These are phyloP conservation scores for Zaprionus tsacasi DNA, from an alignment of 1,140 invertebrate genomes.

Conservation along the genomic window DNA sequence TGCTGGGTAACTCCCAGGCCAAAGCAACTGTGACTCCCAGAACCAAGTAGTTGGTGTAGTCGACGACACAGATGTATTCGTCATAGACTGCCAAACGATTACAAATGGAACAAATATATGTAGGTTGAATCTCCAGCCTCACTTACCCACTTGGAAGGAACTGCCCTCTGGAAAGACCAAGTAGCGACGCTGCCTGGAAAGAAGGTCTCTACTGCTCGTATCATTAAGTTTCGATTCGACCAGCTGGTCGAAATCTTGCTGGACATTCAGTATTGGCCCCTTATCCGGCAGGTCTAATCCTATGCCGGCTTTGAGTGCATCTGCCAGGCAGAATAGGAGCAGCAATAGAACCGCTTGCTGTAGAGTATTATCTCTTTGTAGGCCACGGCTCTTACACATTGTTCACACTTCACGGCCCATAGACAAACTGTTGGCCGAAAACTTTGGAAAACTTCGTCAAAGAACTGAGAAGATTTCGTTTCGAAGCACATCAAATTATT, in stretches of 20 bases:
- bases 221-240: conserved; percentile 72
- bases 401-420: conserved; percentile 53
- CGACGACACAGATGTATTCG: conserved; percentile 75
- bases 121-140: conserved; percentile 11
- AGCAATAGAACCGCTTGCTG: conserved; percentile 6
- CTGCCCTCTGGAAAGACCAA: conserved; percentile 92
- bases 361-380: conserved; percentile 12
- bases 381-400: conserved; percentile 61
- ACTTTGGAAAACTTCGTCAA: conserved; percentile 42
- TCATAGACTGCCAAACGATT: conserved; percentile 63
- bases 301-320: conserved; percentile 44
- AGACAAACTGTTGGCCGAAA: conserved; percentile 49
- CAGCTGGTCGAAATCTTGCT: conserved; percentile 59
- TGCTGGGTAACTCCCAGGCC: conserved; percentile 90
- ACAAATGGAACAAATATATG: conserved; percentile 26
- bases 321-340: conserved; percentile 14
- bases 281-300: conserved; percentile 43
- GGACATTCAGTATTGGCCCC: conserved; percentile 34
- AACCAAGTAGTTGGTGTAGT: conserved; percentile 85
- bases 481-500: conserved; percentile 30
- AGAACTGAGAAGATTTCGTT: background rate
- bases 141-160: conserved; percentile 90
- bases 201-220: conserved; percentile 65
- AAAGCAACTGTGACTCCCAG: conserved; percentile 90
- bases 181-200: conserved; percentile 89